Evolutionary conservation across 1,140 invertebrate species (phyloP).

Genomic region (Dryas iulia): DNA sequence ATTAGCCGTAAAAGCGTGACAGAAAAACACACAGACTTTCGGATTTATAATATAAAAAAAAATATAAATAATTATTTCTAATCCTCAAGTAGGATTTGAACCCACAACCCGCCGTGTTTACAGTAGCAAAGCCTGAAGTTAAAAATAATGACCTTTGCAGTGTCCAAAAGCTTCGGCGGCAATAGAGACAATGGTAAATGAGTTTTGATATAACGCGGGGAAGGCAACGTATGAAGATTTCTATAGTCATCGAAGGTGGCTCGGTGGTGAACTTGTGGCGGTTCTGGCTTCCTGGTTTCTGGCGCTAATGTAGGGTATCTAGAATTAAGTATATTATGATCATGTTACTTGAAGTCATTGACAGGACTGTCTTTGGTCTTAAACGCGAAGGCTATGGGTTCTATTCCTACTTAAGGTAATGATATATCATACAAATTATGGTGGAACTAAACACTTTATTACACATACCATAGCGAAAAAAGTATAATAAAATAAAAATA

Average conservation of each 20-base stretch:
- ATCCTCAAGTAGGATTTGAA: neutral
- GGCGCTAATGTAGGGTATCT: slow-evolving; percentile 34
- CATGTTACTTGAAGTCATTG: too few species aligned
- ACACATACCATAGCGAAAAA: too few species aligned
- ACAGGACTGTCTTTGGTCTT: too few species aligned
- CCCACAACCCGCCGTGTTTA: neutral
- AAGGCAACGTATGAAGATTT: slow-evolving; percentile 35
- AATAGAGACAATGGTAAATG: slow-evolving; percentile 56
- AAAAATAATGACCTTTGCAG: slow-evolving; percentile 54
- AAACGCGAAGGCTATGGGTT: too few species aligned
- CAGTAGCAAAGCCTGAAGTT: neutral
- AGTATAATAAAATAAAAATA: too few species aligned
- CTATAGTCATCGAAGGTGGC: slow-evolving; percentile 40
- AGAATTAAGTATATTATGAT: too few species aligned
- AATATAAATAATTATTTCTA: neutral
- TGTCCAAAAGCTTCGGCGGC: slow-evolving; percentile 50
- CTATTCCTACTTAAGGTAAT: too few species aligned
- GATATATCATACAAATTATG: too few species aligned
- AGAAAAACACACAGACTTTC: too few species aligned
- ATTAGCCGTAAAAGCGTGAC: too few species aligned
- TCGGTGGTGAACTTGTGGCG: neutral
- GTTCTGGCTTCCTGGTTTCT: slow-evolving; percentile 24
- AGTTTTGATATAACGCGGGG: slow-evolving; percentile 57
- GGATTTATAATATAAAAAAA: too few species aligned
- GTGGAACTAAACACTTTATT: too few species aligned